phyloP scores from a whole-genome alignment of 2,888 invertebrate species.

The Cetonia aurata region DNA sequence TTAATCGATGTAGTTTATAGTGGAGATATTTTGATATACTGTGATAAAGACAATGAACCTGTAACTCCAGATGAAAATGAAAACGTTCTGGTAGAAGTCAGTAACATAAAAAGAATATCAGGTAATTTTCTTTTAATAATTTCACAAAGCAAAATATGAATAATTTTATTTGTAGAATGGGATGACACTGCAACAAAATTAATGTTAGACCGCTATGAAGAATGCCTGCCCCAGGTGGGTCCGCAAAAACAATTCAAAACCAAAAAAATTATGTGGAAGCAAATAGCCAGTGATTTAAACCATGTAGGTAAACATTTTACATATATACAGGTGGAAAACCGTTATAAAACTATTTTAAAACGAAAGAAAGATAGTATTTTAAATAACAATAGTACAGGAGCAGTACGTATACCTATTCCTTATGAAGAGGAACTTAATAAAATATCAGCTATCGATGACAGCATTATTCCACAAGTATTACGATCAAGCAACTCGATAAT shows the following conservation, averaged over 20 bases:
- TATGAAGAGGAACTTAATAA: background rate
- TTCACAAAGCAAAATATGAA: background rate
- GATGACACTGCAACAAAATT: slow-evolving; percentile 28
- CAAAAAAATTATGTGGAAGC: slow-evolving; percentile 18
- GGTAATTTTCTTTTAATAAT: background rate
- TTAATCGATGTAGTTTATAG: no score
- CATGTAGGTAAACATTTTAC: slow-evolving; percentile 11
- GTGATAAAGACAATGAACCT: no score
- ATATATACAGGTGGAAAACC: slow-evolving; percentile 17
- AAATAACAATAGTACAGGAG: slow-evolving; percentile 11
- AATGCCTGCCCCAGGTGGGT: slow-evolving; percentile 17
- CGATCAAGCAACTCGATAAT: background rate
- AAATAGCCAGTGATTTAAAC: slow-evolving; percentile 26
- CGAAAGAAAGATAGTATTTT: slow-evolving; percentile 14
- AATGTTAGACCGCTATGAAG: slow-evolving; percentile 28
- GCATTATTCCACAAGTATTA: background rate
- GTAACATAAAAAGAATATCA: background rate
- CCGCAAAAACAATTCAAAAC: slow-evolving; percentile 28
- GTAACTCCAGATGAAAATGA: no score
- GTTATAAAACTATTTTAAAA: slow-evolving; percentile 11
- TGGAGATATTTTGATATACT: no score
- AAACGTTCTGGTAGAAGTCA: no score
- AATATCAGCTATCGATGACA: slow-evolving; percentile 11
- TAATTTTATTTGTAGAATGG: slow-evolving; percentile 25
- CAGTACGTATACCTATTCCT: background rate